phyloP scores from a whole-genome alignment of 1,140 invertebrate species.

The Papilio dardanus region DNA sequence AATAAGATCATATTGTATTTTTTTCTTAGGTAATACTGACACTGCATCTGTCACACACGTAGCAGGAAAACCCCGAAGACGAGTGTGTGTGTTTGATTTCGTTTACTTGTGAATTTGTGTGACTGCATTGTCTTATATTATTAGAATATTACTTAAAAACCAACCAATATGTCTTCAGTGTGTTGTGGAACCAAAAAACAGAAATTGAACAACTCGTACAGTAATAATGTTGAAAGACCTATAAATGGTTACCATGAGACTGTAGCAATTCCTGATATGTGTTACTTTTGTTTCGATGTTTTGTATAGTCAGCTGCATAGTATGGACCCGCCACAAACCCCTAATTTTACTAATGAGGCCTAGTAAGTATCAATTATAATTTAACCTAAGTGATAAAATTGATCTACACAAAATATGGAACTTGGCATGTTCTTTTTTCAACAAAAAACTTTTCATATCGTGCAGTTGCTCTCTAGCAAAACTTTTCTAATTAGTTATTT shows the following conservation, averaged over 20 bases:
- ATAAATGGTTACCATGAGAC: conserved; percentile 85
- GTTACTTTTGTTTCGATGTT: conserved; percentile 99
- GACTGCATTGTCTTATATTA: conserved; percentile 62
- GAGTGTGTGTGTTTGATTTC: conserved; percentile 68
- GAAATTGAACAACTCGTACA: conserved; percentile 90
- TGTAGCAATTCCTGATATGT: conserved; percentile 97
- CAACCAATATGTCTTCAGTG: conserved; percentile 89
- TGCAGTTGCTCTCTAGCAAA: not conserved
- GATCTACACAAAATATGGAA: conserved; percentile 7
- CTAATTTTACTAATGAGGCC: conserved; percentile 96
- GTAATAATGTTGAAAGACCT: conserved; percentile 77
- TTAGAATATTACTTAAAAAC: conserved; percentile 55
- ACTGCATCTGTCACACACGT: conserved; percentile 40
- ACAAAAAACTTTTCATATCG: not conserved
- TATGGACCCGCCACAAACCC: conserved; percentile 93
- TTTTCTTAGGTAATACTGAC: not conserved
- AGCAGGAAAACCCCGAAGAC: conserved; percentile 53
- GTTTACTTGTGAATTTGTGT: conserved; percentile 65
- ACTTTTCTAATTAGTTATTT: not conserved
- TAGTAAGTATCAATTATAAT: conserved; percentile 89
- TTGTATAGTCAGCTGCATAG: conserved; percentile 96
- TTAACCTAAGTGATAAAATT: conserved; percentile 31
- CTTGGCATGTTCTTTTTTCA: not conserved
- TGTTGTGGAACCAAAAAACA: conserved; percentile 95
- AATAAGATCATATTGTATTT: not conserved